phyloP scores from a whole-genome alignment of 2,113 vertebrate genomes.

The Rallus limicola region DNA sequence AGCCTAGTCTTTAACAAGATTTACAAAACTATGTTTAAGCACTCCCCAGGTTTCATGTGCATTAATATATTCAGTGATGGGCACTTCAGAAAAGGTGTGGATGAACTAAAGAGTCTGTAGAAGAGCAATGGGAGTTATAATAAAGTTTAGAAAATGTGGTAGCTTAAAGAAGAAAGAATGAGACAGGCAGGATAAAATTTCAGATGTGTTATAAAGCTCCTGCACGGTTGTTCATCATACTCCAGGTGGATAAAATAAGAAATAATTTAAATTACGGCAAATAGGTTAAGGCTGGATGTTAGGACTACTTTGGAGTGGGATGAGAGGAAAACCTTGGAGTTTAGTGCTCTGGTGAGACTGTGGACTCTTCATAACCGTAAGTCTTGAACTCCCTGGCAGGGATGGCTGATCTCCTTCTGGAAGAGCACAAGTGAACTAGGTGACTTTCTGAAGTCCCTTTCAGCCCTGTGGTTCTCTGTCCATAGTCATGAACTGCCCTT shows the following conservation, averaged over 20 bases:
- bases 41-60: not conserved
- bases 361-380: not conserved
- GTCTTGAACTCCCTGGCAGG: not conserved
- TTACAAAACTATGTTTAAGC: not conserved
- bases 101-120: not conserved
- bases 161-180: not conserved
- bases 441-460: not conserved
- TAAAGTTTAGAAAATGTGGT: not conserved
- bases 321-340: not conserved
- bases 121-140: not conserved
- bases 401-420: not conserved
- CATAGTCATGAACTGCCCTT: not conserved
- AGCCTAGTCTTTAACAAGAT: too few species aligned
- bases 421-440: not conserved
- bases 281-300: not conserved
- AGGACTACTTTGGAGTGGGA: not conserved
- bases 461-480: not conserved
- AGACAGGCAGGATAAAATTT: not conserved
- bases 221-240: not conserved
- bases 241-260: not conserved
- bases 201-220: not conserved
- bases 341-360: not conserved
- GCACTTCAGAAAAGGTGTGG: not conserved
- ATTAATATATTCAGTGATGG: not conserved
- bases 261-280: not conserved